These are phyloP conservation scores for Acanthiza pusilla DNA, from an alignment of 2,797 vertebrate species.

Conservation along the genomic window DNA sequence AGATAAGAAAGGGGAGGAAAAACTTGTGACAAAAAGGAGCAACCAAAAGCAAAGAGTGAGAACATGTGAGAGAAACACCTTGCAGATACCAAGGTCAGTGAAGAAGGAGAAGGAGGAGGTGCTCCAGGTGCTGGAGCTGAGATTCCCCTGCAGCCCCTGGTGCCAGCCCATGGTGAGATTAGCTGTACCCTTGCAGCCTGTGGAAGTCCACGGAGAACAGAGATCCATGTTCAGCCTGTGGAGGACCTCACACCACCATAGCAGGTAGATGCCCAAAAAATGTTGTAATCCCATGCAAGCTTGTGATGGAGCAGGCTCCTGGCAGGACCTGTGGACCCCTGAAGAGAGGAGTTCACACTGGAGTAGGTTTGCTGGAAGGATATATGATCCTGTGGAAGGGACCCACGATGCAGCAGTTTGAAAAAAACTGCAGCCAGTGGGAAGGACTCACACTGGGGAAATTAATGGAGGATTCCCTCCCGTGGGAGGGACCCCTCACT, in stretches of 20 bases:
- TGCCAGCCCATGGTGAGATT: neutral
- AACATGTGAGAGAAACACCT: neutral
- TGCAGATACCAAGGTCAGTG: too few relatives aligned
- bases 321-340: neutral
- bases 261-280: neutral
- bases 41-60: neutral
- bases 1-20: accelerated
- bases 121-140: neutral
- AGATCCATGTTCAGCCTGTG: neutral
- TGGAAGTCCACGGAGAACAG: neutral
- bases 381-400: too few relatives aligned
- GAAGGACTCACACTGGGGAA: neutral
- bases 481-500: neutral
- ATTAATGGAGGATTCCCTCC: neutral
- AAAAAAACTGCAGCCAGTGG: neutral
- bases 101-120: neutral
- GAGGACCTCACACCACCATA: neutral
- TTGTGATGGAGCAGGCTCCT: neutral
- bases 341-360: neutral
- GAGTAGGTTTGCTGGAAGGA: neutral
- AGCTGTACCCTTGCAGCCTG: neutral
- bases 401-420: neutral
- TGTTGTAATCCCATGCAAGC: neutral
- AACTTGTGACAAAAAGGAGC: neutral
- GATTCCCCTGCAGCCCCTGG: neutral